Base-by-base conservation (phyloP, 2,797 vertebrate genomes). In the Clarias platycephalus region DNA sequence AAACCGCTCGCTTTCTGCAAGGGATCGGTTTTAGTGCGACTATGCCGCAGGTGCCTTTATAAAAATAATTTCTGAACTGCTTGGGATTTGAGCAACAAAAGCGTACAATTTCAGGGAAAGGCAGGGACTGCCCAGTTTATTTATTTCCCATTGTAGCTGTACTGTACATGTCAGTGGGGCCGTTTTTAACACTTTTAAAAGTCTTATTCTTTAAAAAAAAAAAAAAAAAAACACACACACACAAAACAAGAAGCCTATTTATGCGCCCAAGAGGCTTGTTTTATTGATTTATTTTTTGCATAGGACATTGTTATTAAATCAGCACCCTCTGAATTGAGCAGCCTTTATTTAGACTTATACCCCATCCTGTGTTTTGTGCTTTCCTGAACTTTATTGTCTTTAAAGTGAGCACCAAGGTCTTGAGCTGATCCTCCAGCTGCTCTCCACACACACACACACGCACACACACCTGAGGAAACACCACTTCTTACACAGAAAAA, bases 381-480 rank as follows among this genome's bases (percentile, higher is more conserved):
- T 85, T 89, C 81, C 85, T 86, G 82, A 34, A 18, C 83, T 40
- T 84, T 81, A 87, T 87, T 87, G 77, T 86, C 57, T 80, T 75
- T 82, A 81, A 67, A 72, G 84, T 82, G 70, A 72, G 53, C 16
- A 55, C 60, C 5, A 44, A 85, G 82, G 64, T 84, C 85, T 82
- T 77, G 71, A 85, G 64, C 34, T 70, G 63, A 70, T 77, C 66
- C 66, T 66, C 55, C 74, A 82, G 80, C 86, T 84, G 86, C 28
- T 81, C 53, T 71, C 63, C 44, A 49, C 49, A 78, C 75, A 58
- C 31, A 49, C 67, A 49, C 64, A 67, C 53, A 81, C 37, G 57
- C 40, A 74, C 24, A 74, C 37, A 79, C 67, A 60, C 57, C 81
- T 75, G 64, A 71, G 49, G 72, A 83, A 53, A 83, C 80, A 85